These are phyloP conservation scores for Augiades crinisus DNA, from an alignment of 2,888 invertebrate species.

Conservation along the genomic window DNA sequence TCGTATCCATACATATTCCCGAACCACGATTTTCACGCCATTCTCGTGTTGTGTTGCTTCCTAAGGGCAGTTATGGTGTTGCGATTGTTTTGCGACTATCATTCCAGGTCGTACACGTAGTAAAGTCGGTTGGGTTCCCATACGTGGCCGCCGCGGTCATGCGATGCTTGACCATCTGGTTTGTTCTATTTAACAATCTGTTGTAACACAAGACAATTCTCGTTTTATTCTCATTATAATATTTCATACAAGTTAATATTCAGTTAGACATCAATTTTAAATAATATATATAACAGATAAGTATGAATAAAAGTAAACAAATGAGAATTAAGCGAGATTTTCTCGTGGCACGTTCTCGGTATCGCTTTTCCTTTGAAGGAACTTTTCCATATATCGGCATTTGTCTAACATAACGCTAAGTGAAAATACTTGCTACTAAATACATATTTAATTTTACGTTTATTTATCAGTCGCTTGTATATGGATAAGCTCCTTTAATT, in stretches of 20 bases:
- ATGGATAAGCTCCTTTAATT: constrained; percentile 11
- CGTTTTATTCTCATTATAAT: constrained; percentile 32
- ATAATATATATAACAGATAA: no score
- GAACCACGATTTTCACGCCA: constrained; percentile 27
- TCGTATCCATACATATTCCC: constrained; percentile 9
- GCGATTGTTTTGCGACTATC: constrained; percentile 64
- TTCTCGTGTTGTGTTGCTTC: constrained; percentile 26
- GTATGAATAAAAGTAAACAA: no score
- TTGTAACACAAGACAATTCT: constrained; percentile 39
- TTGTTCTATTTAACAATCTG: constrained; percentile 61
- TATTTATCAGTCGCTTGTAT: constrained; percentile 2
- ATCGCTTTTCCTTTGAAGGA: constrained; percentile 26
- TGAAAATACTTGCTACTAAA: background rate
- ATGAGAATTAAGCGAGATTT: constrained; percentile 20
- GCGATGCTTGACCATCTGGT: constrained; percentile 71
- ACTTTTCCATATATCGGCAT: constrained; percentile 17
- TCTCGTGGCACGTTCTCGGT: no score
- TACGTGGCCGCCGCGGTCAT: constrained; percentile 58
- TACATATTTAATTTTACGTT: background rate
- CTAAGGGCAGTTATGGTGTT: constrained; percentile 34
- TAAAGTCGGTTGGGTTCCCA: constrained; percentile 52
- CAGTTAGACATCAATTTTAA: no score
- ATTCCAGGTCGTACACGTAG: constrained; percentile 69
- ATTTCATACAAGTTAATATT: background rate
- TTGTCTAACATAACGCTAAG: background rate